Evolutionary conservation across 2,888 invertebrate genomes (phyloP).

Genomic region (Drosophila anomalata): DNA sequence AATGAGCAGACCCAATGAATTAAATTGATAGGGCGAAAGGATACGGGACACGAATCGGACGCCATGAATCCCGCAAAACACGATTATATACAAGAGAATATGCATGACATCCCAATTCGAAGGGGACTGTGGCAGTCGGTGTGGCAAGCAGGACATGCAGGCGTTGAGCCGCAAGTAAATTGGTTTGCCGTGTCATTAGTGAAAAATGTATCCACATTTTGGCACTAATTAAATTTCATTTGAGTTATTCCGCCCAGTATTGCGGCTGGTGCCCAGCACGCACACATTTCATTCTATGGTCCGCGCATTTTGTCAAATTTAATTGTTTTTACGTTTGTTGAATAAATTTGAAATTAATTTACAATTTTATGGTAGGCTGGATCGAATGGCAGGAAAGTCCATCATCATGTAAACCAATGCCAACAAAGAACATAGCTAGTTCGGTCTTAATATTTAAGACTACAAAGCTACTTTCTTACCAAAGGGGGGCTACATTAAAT

Average conservation of each 20-base stretch:
- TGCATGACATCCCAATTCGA: constrained; percentile 8
- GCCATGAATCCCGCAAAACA: constrained; percentile 21
- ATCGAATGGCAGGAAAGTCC: not conserved
- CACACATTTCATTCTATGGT: constrained; percentile 24
- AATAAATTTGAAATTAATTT: constrained; percentile 57
- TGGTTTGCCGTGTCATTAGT: constrained; percentile 55
- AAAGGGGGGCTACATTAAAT: not conserved
- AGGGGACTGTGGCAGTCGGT: constrained; percentile 2
- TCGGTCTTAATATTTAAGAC: not conserved
- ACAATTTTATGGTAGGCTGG: constrained; percentile 5
- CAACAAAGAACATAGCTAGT: not conserved
- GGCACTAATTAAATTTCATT: constrained; percentile 70
- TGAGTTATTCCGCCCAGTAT: constrained; percentile 40
- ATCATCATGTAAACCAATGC: not conserved
- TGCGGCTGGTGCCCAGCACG: constrained; percentile 36
- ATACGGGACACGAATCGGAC: not conserved
- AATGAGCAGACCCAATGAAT: constrained; percentile 55
- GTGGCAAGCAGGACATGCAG: not conserved
- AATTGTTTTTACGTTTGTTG: constrained; percentile 57
- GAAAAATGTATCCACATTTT: constrained; percentile 61
- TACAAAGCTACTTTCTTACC: not conserved
- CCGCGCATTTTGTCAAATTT: constrained; percentile 50
- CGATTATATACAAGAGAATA: constrained; percentile 34
- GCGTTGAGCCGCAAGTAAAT: constrained; percentile 34
- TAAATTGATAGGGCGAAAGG: constrained; percentile 45